Evolutionary conservation across 1,140 invertebrate genomes (phyloP), one percentile per base, ranked within the genome.

Genomic region (Aleiodes sp.): DNA sequence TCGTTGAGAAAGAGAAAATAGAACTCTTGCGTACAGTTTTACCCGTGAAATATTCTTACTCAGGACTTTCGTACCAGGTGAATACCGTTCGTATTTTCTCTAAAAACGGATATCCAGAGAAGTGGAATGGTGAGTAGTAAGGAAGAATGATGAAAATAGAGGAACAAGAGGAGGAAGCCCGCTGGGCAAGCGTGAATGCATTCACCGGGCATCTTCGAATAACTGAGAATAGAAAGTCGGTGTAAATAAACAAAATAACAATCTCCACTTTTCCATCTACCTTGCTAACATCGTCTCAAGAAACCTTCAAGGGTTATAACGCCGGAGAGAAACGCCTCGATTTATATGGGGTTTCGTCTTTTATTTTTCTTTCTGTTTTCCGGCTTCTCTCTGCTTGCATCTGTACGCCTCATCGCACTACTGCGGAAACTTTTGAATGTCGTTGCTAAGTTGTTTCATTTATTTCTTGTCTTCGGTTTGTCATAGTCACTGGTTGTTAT

Each of bases 291-390:
- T 60, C 35, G 28, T 56, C 31, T 65, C 70, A 59, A 41, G 24
- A 68, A 74, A 75, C 71, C 76, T 68, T 62, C 70, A 33, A 61
- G 28, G 62, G 46, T 26, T 41, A 61, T 26, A 14, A 29, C 56
- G 65, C 43, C 29, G 41, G 52, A 72, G 71, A 76, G 73, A 69
- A 35, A 69, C 61, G 63, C 29, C 57, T 72, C 74, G 78, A 81
- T 82, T 83, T 82, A 81, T 83, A 81, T 78, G 81, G 80, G 3
- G 10, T 39, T 39, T 12, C 10, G 10, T 39, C 77, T 81, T 80
- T 77, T 78, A 78, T 70, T 72, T 70, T 70, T 59, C 57, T 62
- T 59, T 29, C 81, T 80, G 79, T 80, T n/a, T n/a, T n/a, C n/a
- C n/a, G n/a, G 78, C 68, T 73, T 71, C 71, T 61, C 57, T 60